Conservation (phyloP, 2,797 vertebrate genomes). For the Sorex maritimensis region DNA sequence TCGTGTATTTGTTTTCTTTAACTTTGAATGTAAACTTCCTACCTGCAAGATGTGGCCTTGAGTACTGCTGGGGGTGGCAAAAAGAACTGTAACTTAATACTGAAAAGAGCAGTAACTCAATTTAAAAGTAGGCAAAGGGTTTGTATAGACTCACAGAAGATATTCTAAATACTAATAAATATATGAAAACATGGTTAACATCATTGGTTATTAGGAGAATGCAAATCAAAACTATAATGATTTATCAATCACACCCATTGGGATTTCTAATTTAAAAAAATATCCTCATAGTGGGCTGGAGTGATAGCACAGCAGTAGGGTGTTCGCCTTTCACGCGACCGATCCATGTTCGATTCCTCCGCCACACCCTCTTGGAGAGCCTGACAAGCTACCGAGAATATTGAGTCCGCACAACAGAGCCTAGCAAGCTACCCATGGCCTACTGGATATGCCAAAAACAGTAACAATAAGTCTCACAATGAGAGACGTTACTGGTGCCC, state of each 20-base stretch:
- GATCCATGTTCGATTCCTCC: too few species aligned
- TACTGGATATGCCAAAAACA: too few species aligned
- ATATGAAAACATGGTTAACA: conserved; percentile 39
- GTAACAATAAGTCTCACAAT: too few species aligned
- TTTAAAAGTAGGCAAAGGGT: conserved; percentile 61
- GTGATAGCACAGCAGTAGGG: too few species aligned
- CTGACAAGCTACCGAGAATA: too few species aligned
- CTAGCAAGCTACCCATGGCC: too few species aligned
- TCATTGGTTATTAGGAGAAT: conserved; percentile 64
- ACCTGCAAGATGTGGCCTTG: not conserved
- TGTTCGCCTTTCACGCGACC: too few species aligned
- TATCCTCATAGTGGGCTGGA: not conserved
- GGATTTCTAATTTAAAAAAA: conserved; percentile 54
- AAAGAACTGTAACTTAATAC: conserved; percentile 39
- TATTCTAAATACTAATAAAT: conserved; percentile 32
- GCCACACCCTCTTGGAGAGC: too few species aligned
- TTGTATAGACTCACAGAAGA: conserved; percentile 62
- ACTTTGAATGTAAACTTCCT: conserved; percentile 51
- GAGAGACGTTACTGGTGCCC: too few species aligned
- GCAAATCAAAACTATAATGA: conserved; percentile 58
- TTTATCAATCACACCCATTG: conserved; percentile 15
- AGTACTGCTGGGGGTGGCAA: conserved; percentile 59
- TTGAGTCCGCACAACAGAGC: too few species aligned
- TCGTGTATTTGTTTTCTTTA: conserved; percentile 66
- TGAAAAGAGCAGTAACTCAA: conserved; percentile 36